phyloP scores from a whole-genome alignment of 2,797 vertebrate genomes.

The Bradypus variegatus region DNA sequence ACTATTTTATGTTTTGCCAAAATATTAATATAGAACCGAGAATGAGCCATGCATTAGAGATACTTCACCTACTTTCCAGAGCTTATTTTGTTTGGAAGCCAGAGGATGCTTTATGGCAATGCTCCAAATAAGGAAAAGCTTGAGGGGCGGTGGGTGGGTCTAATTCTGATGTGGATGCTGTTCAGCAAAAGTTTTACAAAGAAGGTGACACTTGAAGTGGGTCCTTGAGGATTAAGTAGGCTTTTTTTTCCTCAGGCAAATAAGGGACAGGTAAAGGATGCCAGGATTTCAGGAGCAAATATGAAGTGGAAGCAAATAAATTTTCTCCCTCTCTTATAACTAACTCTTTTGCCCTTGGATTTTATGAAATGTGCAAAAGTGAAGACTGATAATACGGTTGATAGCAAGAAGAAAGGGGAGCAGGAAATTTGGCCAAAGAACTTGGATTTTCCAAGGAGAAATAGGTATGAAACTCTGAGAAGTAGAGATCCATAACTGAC shows the following conservation, averaged over 20 bases:
- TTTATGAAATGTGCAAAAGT: neutral
- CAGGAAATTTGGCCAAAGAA: neutral
- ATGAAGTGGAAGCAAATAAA: neutral
- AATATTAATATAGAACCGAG: neutral
- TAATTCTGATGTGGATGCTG: neutral
- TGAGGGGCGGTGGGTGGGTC: neutral
- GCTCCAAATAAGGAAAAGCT: neutral
- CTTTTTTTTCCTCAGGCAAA: neutral
- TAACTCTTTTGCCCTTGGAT: neutral
- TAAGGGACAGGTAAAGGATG: neutral
- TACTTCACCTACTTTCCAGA: neutral
- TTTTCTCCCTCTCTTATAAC: neutral
- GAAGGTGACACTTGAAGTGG: neutral
- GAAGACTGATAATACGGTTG: neutral
- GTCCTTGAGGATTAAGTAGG: neutral
- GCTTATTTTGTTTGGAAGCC: neutral
- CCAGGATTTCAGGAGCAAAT: neutral
- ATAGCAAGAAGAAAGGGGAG: neutral
- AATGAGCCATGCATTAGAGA: neutral
- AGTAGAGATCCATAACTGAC: neutral
- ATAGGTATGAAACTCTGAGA: neutral
- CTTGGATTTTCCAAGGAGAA: neutral
- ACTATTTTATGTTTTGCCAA: neutral
- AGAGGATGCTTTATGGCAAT: neutral
- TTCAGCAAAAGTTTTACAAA: neutral